A percentile compares a stretch with the other conserved stretches of the same genome.
phyloP scores from a whole-genome alignment of 2,888 invertebrate species.

The Drepana falcataria region DNA sequence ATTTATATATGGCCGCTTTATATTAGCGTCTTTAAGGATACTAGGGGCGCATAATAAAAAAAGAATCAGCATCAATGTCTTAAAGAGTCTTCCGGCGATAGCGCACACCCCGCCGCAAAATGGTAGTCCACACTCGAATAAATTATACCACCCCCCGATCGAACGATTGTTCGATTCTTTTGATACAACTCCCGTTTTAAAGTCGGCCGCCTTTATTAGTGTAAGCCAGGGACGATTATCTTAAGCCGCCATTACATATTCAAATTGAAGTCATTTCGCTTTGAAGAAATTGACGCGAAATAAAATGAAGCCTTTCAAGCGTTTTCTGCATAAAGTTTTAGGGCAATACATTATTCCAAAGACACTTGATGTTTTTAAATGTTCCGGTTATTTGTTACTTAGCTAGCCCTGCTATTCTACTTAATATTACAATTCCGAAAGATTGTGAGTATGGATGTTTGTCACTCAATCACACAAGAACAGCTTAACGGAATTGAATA shows the following conservation, averaged over 20 bases:
- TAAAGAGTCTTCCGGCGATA: slow-evolving; percentile 74
- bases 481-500: too few species aligned
- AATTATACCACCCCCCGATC: slow-evolving; percentile 72
- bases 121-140: slow-evolving; percentile 77
- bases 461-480: too few species aligned
- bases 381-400: slow-evolving; percentile 1
- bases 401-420: too few species aligned
- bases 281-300: slow-evolving; percentile 77
- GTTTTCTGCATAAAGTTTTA: slow-evolving; percentile 44
- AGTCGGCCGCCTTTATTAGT: slow-evolving; percentile 75
- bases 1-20: slow-evolving; percentile 77
- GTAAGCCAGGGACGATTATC: slow-evolving; percentile 77
- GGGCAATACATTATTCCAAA: slow-evolving; percentile 55
- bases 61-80: slow-evolving; percentile 79
- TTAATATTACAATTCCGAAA: too few species aligned
- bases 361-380: slow-evolving; percentile 20
- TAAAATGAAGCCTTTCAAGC: slow-evolving; percentile 71
- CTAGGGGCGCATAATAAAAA: slow-evolving; percentile 75
- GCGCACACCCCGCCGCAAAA: slow-evolving; percentile 71
- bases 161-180: slow-evolving; percentile 77
- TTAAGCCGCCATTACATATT: slow-evolving; percentile 78
- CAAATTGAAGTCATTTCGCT: slow-evolving; percentile 77
- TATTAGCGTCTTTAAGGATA: slow-evolving; percentile 76
- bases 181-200: slow-evolving; percentile 70
- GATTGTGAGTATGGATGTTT: too few species aligned